Evolutionary conservation across 2,797 vertebrate species (phyloP), one percentile per base, ranked within the genome.

Genomic region (Hybognathus amarus): DNA sequence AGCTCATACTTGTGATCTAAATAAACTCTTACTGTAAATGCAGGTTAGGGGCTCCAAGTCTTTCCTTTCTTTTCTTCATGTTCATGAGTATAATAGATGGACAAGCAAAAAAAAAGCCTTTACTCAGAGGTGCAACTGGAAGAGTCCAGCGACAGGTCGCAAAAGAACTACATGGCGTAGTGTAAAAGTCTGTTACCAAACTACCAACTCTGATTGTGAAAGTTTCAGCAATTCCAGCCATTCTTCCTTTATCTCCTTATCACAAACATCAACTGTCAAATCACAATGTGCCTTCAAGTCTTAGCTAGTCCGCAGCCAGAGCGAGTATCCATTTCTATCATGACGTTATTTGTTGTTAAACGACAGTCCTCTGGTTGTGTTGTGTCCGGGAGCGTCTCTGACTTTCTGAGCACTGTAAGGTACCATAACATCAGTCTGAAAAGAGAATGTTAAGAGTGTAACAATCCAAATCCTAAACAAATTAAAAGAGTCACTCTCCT

Each of bases 11-110:
- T 77, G 79, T 85, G 18, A 87, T 85, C 17, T 85, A 80, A 52
- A 84, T 67, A 76, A 78, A 85, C 90, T 89, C 96, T 96, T 96
- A 96, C 96, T 96, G 95, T 92, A 96, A 93, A 87, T 92, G 94
- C 42, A 96, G 94, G 70, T 92, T 93, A 0, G 95, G 95, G 68
- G 95, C 94, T 94, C 96, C 96, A 88, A 94, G 91, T 89, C 92
- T 93, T 86, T 96, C 92, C 87, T 91, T 94, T 90, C 95, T 94
- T 89, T 95, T 92, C 90, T 96, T 96, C 94, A 86, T 89, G 91
- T 91, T 94, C 86, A 83, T 54, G 24, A 83, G 61, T 86, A 17
- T 40, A 66, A 63, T 27, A 67, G 33, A 4, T 36, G 17, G 27
- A 73, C 36, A 47, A 42, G 4, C 5, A 6, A n/a, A 50, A 30